Percentiles rank a stretch among this genome's conserved stretches.
Conservation (phyloP, 2,797 vertebrate species). For the Echiichthys vipera region DNA sequence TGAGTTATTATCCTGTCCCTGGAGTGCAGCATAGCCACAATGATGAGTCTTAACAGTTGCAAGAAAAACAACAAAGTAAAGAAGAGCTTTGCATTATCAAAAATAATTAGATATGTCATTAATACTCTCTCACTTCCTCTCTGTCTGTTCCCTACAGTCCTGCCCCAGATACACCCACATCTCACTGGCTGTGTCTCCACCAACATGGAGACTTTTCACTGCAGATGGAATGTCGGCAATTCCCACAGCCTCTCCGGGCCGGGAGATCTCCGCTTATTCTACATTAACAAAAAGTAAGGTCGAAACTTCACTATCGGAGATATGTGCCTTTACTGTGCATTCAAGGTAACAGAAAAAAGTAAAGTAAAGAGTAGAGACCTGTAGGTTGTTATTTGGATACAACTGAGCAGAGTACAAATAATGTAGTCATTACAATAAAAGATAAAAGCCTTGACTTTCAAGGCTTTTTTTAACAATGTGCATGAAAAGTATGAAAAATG, state of each 20-base stretch:
- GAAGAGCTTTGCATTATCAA: not conserved
- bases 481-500: too few relatives aligned
- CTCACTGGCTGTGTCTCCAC: slow-evolving; percentile 90
- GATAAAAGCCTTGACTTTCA: not conserved
- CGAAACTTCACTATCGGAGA: not conserved
- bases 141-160: slow-evolving; percentile 52
- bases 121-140: not conserved
- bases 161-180: slow-evolving; percentile 73
- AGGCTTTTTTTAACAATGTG: not conserved
- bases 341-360: not conserved
- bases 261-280: slow-evolving; percentile 88
- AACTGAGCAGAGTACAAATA: not conserved
- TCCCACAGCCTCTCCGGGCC: slow-evolving; percentile 80
- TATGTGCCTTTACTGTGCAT: not conserved
- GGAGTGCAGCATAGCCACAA: not conserved
- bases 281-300: slow-evolving; percentile 76
- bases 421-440: not conserved
- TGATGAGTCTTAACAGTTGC: not conserved
- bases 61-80: not conserved
- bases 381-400: not conserved
- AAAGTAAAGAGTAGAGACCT: not conserved
- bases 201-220: slow-evolving; percentile 92
- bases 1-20: slow-evolving; percentile 16
- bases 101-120: not conserved
- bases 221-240: slow-evolving; percentile 88